Percentiles rank a stretch among this genome's conserved stretches.
Conservation (phyloP, 1,140 invertebrate genomes). For the Listronotus oregonensis region DNA sequence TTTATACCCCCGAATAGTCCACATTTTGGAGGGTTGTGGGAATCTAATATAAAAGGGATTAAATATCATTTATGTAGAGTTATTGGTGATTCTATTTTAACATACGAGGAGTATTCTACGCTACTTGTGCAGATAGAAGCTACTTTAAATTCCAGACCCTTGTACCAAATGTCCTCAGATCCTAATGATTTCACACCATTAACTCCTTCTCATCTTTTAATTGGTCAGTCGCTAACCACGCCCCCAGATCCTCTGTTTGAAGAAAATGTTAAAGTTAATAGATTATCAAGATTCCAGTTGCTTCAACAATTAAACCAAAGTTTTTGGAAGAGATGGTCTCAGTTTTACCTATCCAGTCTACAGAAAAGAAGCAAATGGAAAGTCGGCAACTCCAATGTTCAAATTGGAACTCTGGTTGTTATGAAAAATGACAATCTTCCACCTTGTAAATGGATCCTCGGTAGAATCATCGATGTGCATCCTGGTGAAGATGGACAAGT, state of each 20-base stretch:
- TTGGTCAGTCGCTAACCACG: constrained; percentile 10
- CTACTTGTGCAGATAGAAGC: constrained; percentile 41
- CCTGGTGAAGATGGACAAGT: too few species aligned
- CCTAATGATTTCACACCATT: too few species aligned
- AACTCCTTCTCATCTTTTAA: constrained; percentile 3
- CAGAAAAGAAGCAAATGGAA: too few species aligned
- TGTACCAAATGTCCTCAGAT: constrained; percentile 30
- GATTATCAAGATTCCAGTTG: neutral
- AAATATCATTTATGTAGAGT: constrained; percentile 52
- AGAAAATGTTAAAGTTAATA: neutral
- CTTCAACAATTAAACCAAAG: neutral
- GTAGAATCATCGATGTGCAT: too few species aligned
- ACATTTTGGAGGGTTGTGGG: constrained; percentile 58
- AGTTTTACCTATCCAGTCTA: too few species aligned
- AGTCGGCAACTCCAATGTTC: too few species aligned
- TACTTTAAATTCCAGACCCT: constrained; percentile 34
- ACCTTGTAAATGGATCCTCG: too few species aligned
- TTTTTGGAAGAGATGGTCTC: too few species aligned
- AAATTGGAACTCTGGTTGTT: too few species aligned
- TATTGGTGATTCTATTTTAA: constrained; percentile 30
- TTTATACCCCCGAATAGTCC: constrained; percentile 51
- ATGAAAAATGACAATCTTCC: too few species aligned
- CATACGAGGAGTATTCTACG: constrained; percentile 44
- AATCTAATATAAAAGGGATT: constrained; percentile 52
- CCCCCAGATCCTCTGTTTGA: constrained; percentile 3